Percentiles rank a stretch among this genome's conserved stretches.
Evolutionary conservation across 2,888 invertebrate species (phyloP).

Genomic region (Sthenelais limicola): DNA sequence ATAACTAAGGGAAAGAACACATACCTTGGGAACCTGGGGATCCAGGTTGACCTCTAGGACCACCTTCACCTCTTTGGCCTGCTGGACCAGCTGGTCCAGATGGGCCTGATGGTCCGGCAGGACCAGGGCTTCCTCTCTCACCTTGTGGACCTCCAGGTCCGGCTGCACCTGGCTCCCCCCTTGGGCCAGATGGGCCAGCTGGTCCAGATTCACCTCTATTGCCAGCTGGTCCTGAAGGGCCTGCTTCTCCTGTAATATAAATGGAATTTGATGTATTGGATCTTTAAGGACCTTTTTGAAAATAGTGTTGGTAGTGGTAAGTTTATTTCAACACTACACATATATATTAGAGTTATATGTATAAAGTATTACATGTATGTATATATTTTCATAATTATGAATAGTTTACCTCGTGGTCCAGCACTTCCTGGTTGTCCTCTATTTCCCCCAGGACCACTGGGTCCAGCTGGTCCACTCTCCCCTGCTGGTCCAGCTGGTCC

Average conservation of each 20-base stretch:
- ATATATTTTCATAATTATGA: too few relatives aligned
- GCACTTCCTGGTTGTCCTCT: constrained; percentile 31
- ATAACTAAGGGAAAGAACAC: too few relatives aligned
- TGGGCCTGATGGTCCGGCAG: constrained; percentile 28
- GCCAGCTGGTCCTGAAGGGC: constrained; percentile 47
- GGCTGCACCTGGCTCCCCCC: constrained; percentile 39
- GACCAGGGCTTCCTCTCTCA: constrained; percentile 41
- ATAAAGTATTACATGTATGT: too few relatives aligned
- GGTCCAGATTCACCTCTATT: constrained; percentile 38
- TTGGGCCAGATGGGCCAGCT: constrained; percentile 29
- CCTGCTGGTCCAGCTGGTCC: constrained; percentile 37
- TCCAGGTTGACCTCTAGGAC: constrained; percentile 75
- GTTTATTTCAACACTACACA: too few relatives aligned
- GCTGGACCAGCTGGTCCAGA: constrained; percentile 43
- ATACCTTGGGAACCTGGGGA: too few relatives aligned
- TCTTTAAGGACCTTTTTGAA: too few relatives aligned
- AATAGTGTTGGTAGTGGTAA: too few relatives aligned
- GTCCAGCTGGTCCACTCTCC: constrained; percentile 38
- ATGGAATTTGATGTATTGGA: too few relatives aligned
- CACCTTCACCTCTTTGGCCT: constrained; percentile 41
- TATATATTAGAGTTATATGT: too few relatives aligned
- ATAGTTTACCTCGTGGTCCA: constrained; percentile 12
- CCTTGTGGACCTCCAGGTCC: constrained; percentile 47
- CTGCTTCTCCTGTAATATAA: constrained; percentile 34
- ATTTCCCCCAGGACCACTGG: constrained; percentile 56